Percentiles rank a stretch among this genome's conserved stretches.
These are phyloP conservation scores for Lanistes nyassanus DNA, from an alignment of 1,140 invertebrate species.

Conservation along the genomic window DNA sequence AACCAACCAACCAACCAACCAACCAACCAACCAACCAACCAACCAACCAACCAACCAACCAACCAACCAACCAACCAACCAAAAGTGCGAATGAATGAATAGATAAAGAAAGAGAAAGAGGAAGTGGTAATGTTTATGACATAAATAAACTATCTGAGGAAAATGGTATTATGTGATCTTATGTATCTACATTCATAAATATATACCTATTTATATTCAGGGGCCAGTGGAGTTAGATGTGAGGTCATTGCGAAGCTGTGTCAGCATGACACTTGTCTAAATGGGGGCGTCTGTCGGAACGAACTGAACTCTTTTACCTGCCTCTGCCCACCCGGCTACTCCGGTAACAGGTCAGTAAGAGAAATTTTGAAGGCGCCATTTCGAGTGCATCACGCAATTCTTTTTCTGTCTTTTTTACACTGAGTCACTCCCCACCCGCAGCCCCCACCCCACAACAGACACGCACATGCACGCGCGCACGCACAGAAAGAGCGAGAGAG, in stretches of 20 bases:
- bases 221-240: background rate
- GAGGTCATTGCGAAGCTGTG: background rate
- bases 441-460: background rate
- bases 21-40: too few relatives aligned
- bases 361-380: constrained; percentile 60
- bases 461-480: background rate
- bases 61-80: background rate
- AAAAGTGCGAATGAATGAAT: background rate
- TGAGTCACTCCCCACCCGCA: background rate
- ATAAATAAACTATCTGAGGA: background rate
- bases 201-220: background rate
- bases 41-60: background rate
- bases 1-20: too few relatives aligned
- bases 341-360: constrained; percentile 38
- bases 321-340: constrained; percentile 53
- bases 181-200: background rate
- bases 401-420: background rate
- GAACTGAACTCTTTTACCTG: constrained; percentile 38
- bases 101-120: background rate
- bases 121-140: background rate
- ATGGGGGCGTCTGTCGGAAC: constrained; percentile 19
- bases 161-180: background rate
- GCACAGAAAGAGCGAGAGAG: background rate
- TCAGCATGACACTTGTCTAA: background rate
- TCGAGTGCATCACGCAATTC: background rate